Evolutionary conservation across 2,113 vertebrate genomes (phyloP), one percentile per base, ranked within the genome.

Genomic region (Bambusicola thoracicus): DNA sequence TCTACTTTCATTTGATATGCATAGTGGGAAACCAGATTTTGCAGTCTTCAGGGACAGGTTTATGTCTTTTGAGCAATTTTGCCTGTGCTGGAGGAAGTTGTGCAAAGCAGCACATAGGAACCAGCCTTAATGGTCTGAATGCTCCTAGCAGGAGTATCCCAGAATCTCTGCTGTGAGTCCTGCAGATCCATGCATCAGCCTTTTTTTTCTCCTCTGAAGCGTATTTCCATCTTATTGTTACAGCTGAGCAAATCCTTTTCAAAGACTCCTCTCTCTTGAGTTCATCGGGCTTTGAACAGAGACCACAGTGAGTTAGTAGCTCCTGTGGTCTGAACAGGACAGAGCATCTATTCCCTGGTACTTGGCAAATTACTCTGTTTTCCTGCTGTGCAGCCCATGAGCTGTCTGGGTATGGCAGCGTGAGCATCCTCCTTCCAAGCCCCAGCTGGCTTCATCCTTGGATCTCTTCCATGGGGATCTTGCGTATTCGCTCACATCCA

Each of bases 371-470:
- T 1, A 10, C 30, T 90, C 53, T 2, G 18, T 62, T 81, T 40
- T 0, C 0, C 46, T 75, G 32, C 82, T 0, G 0, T 10, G 59
- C 44, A n/a, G 43, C 67, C 79, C 88, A 12, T 0, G 1, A 29
- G 38, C 29, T 32, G 0, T 6, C 11, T 4, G 68, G 56, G 18
- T 15, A 24, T 0, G 11, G 40, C 44, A 76, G 34, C 27, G 10
- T 21, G 32, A 85, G 32, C 83, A 59, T n/a, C 58, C 70, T 58
- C n/a, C 2, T 40, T 73, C 70, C 86, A 70, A 8, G 16, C 63
- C 43, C 21, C n/a, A 80, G 24, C 51, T 63, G 65, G 14, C 56
- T 55, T 55, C 56, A 29, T 68, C 85, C 68, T 43, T 16, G 2
- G 24, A 58, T 58, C 16, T 62, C 20, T 76, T 48, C 88, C 85